Evolutionary conservation across 2,888 invertebrate genomes (phyloP), one percentile per base, ranked within the genome.

Genomic region (Drosophila cognata): DNA sequence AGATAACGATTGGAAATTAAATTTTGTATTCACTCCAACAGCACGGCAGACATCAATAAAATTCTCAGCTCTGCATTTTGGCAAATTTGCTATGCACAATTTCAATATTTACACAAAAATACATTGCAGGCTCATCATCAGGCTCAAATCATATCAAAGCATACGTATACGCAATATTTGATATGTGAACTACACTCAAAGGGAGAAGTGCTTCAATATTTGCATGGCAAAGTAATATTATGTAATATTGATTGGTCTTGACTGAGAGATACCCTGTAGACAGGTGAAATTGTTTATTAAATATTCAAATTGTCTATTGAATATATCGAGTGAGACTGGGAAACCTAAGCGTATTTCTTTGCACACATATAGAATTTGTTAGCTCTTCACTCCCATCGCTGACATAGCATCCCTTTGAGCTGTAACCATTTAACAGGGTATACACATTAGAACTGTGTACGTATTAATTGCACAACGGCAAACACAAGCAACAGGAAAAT

Each of bases 11-110:
- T 70, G 63, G 60, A 56, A 43, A 46, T 52, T 52, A 50, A 29
- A 73, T 73, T n/a, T 77, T 69, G 61, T 61, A 76, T 77, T 64
- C 63, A 71, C 57, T 84, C 77, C 70, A 76, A 84, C 59, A 63
- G 69, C 60, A 65, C 59, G 65, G 69, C 60, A 65, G 55, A 65
- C 80, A 87, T 87, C 80, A 84, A 84, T 84, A 87, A 80, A 75
- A 71, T 63, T 31, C 21, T 52, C 43, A 53, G 65, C 46, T 55
- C n/a, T 64, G 51, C 74, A 76, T 76, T 73, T 76, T 74, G 60
- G 56, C 68, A 78, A 78, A 71, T 66, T 71, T 63, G 51, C 66
- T 41, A 61, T 75, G 79, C 69, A 75, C 71, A 71, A 72, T 72
- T 79, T 79, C 60, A 79, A 79, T 79, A 79, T 79, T 79, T 72